Base-by-base conservation (phyloP, 2,797 vertebrate species). In the Alectoris magna region DNA sequence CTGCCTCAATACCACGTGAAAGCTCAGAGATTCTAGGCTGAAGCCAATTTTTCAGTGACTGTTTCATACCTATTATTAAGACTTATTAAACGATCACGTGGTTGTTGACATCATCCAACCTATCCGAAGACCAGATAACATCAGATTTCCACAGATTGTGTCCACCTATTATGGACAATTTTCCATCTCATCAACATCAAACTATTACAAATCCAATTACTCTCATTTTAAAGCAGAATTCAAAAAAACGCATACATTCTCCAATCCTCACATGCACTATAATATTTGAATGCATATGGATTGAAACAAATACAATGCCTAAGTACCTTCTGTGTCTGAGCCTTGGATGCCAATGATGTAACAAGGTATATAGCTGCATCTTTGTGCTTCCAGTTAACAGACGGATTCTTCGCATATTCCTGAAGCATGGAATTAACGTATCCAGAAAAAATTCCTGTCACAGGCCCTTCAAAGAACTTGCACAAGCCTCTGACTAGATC, bases 301-400 rank as follows among this genome's bases (percentile, higher is more conserved):
- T 84, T 14, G 67, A 76, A 91, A 89, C 5, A 2, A 95, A 84
- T 9, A 89, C 43, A 36, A 36, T 11, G 14, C 8, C 63, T 11
- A 90, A 58, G 68, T 96, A 99, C 99, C 99, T 99, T 99, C 96
- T 99, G 99, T 11, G 99, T 99, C 91, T 99, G 99, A 71, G 99
- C 99, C 98, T 99, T 99, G 13, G 99, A 99, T 24, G 99, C 99
- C 95, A 99, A 97, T 23, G 99, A 99, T 0, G 99, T 99, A 91
- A 99, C 99, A 85, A 99, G 97, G 96, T 99, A 99, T 97, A 99
- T 99, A 53, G 99, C 99, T 64, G 99, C 99, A 91, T 99, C 99
- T 97, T 99, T 99, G 97, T 99, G 99, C 94, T 99, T 99, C 99
- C 99, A 99, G 97, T 99, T 99, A 87, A 98, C 96, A 46, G 98